Evolutionary conservation across 2,113 vertebrate genomes (phyloP), one percentile per base, ranked within the genome.

Genomic region (Romanogobio albipinnatus): DNA sequence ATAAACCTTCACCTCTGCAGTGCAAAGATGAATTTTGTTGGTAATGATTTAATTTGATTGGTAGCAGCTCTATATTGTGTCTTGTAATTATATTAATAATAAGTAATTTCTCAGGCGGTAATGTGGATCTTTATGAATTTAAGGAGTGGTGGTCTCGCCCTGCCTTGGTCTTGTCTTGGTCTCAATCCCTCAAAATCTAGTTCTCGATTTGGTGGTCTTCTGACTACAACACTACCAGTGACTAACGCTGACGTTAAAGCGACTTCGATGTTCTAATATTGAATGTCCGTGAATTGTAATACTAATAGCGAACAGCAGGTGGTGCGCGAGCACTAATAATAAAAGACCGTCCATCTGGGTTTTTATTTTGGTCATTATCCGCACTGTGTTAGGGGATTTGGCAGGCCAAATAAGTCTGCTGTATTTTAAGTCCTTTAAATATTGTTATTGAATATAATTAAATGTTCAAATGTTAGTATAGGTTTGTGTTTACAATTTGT

Each of bases 381-480:
- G 9, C 39, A 14, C 22, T 43, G 10, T 47, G 7, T 73, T 47
- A 24, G 11, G 11, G 11, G 70, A 22, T 7, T 24, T 24, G 22
- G 10, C 43, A 24, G 36, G 11, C 13, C 6, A 14, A 15, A n/a
- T 0, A 14, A 3, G 70, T 24, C 10, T 73, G 5, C 3, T 8
- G 9, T 15, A 3, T n/a, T 13, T 7, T 13, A 24, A 45, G 1
- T 73, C 3, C 2, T 24, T 13, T n/a, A 24, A 1, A 13, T n/a
- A 11, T 6, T 5, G 11, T 14, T 14, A 14, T 47, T 14, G n/a
- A 73, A 22, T 4, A 4, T 4, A n/a, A n/a, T n/a, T n/a, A 73
- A 14, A 39, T 3, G 0, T 1, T 8, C 0, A 17, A 10, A 0
- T 4, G 0, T 9, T 17, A 3, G 0, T 68, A 1, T 2, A 19